Conservation (phyloP, 2,113 vertebrate species). For the Thinocorus orbignyianus region DNA sequence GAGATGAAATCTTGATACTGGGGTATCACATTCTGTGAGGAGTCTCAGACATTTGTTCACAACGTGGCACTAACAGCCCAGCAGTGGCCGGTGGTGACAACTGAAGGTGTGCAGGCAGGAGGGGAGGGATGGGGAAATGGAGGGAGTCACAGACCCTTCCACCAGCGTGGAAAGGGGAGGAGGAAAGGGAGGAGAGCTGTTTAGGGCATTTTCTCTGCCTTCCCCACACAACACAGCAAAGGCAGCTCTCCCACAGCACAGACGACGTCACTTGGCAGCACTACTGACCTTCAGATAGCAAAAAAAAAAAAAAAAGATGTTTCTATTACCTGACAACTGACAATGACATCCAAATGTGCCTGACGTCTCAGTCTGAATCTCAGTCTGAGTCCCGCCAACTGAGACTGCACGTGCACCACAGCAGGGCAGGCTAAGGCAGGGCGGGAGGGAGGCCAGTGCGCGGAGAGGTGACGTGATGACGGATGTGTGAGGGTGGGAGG, state of each 20-base stretch:
- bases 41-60: slow-evolving; percentile 60
- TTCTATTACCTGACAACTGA: slow-evolving; percentile 85
- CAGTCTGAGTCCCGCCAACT: slow-evolving; percentile 81
- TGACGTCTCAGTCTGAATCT: slow-evolving; percentile 82
- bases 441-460: slow-evolving; percentile 80
- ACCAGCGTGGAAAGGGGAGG: neutral
- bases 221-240: slow-evolving; percentile 17
- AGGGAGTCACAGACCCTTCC: neutral
- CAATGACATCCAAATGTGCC: slow-evolving; percentile 84
- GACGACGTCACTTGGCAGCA: slow-evolving; percentile 54
- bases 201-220: neutral
- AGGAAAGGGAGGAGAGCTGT: neutral
- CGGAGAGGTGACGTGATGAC: slow-evolving; percentile 82
- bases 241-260: slow-evolving; percentile 58
- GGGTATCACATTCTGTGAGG: slow-evolving; percentile 28
- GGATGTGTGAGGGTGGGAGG: slow-evolving; percentile 84
- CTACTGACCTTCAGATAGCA: slow-evolving; percentile 71
- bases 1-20: slow-evolving; percentile 49
- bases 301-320: slow-evolving; percentile 37
- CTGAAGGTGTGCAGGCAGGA: neutral
- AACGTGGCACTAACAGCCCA: neutral
- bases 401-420: slow-evolving; percentile 78
- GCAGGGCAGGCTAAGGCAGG: slow-evolving; percentile 83
- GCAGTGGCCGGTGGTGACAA: neutral
- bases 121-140: neutral